phyloP scores from a whole-genome alignment of 1,140 invertebrate species.

The Steinernema khuongi region DNA sequence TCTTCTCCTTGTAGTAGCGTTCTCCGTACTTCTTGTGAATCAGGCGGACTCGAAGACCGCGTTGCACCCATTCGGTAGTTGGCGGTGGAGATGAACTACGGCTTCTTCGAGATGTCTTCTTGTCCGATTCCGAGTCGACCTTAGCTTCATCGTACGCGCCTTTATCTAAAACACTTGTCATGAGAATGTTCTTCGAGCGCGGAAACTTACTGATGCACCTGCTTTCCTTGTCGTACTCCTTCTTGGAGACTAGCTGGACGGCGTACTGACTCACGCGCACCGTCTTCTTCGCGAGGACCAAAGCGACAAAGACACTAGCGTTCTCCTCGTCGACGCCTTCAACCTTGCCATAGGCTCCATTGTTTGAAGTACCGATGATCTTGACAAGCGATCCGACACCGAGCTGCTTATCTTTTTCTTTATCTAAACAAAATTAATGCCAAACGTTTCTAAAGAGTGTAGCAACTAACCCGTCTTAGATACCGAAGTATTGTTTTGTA shows the following conservation, averaged over 20 bases:
- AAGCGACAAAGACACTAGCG: constrained; percentile 73
- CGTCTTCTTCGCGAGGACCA: constrained; percentile 68
- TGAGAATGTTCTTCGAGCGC: background rate
- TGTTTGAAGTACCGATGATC: constrained; percentile 70
- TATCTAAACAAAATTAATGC: too few species aligned
- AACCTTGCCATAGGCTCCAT: constrained; percentile 74
- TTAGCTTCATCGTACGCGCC: background rate
- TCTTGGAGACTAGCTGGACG: constrained; percentile 70
- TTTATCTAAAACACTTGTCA: background rate
- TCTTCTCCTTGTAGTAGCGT: too few species aligned
- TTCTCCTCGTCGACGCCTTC: constrained; percentile 79
- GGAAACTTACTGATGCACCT: constrained; percentile 63
- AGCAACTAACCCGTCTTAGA: too few species aligned
- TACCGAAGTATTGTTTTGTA: constrained; percentile 60
- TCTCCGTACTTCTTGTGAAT: too few species aligned
- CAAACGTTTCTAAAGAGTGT: too few species aligned
- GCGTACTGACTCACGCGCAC: constrained; percentile 73
- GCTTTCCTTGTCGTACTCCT: constrained; percentile 73
- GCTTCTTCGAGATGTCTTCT: background rate
- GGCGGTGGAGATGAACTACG: too few species aligned
- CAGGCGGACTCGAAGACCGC: too few species aligned
- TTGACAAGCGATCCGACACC: constrained; percentile 66
- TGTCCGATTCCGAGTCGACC: too few species aligned
- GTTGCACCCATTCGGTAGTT: too few species aligned
- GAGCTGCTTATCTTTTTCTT: constrained; percentile 64